Percentiles rank a stretch among this genome's conserved stretches.
These are phyloP conservation scores for Philotrypesis tridentata DNA, from an alignment of 1,140 invertebrate genomes.

Conservation along the genomic window DNA sequence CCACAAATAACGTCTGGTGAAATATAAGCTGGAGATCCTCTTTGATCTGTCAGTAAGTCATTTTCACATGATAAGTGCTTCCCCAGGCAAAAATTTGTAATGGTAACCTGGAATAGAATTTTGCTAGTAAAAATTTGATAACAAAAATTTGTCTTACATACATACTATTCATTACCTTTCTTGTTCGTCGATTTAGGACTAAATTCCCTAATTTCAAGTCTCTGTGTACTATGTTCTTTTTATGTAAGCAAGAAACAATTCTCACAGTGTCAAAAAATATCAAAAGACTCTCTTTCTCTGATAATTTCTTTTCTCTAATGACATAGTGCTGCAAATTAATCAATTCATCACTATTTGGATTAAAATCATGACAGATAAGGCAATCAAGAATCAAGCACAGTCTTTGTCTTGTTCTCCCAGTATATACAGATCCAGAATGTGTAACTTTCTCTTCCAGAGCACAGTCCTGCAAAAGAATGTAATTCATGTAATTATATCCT, in stretches of 20 bases:
- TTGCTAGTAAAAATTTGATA: neutral
- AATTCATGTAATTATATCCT: neutral
- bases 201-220: conserved; percentile 89
- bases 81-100: conserved; percentile 89
- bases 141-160: conserved; percentile 27
- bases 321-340: conserved; percentile 90
- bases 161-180: conserved; percentile 61
- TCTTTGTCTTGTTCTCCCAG: conserved; percentile 78
- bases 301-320: conserved; percentile 86
- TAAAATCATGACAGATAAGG: conserved; percentile 84
- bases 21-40: conserved; percentile 90
- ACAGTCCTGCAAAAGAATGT: conserved; percentile 77
- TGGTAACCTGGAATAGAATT: conserved; percentile 75
- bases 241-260: conserved; percentile 85
- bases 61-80: conserved; percentile 85
- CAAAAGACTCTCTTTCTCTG: conserved; percentile 83
- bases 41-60: conserved; percentile 85
- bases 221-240: conserved; percentile 88
- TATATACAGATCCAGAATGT: conserved; percentile 76
- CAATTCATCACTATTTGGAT: conserved; percentile 79
- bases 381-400: conserved; percentile 87
- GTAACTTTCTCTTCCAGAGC: conserved; percentile 79
- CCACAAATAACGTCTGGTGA: conserved; percentile 89
- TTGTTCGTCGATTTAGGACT: conserved; percentile 82
- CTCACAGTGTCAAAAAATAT: conserved; percentile 87